Base-by-base conservation (phyloP, 2,113 vertebrate genomes). In the Lipophrys pholis region DNA sequence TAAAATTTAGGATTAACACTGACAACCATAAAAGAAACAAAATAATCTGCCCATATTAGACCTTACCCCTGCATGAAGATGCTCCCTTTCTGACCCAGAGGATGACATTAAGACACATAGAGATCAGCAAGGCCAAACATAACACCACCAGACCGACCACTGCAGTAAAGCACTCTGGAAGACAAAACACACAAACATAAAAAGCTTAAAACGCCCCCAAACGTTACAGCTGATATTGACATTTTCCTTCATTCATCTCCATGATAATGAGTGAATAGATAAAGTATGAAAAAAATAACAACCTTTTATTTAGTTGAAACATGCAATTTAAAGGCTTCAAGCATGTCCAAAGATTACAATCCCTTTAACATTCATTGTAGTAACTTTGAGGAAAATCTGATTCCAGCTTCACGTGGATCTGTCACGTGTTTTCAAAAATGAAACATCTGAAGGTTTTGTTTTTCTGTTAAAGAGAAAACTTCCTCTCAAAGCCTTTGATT, bases 91-190 rank as follows among this genome's bases (percentile, higher is more conserved):
- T 87, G 39, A 78, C 38, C 80, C 70, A 93, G 12, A 93, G 68
- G 51, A 84, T 11, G 17, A 90, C 3, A 46, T 94, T 94, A 35
- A 94, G 12, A 52, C 68, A 86, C 15, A 92, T 0, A 7, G 94
- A 93, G 8, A 93, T 54, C 1, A 76, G 3, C 65, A 94, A 76
- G 64, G 86, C 86, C 67, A 86, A 3, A 9, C 66, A 82, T 3
- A 78, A 53, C 36, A 92, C n/a, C 14, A 0, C 7, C 69, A 93
- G 15, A 9, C 30, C 55, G 2, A 50, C 0, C 0, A 43, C 0
- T 8, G 0, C 0, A 1, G 0, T 0, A 0, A 0, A 0, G 10
- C 82, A 72, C 0, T 0, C 73, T 88, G 12, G 15, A 83, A 5
- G 3, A 72, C 14, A 72, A 10, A 35, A 69, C 21, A 77, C 15